Base-by-base conservation (phyloP, 2,888 invertebrate genomes). In the Bombylius discolor region DNA sequence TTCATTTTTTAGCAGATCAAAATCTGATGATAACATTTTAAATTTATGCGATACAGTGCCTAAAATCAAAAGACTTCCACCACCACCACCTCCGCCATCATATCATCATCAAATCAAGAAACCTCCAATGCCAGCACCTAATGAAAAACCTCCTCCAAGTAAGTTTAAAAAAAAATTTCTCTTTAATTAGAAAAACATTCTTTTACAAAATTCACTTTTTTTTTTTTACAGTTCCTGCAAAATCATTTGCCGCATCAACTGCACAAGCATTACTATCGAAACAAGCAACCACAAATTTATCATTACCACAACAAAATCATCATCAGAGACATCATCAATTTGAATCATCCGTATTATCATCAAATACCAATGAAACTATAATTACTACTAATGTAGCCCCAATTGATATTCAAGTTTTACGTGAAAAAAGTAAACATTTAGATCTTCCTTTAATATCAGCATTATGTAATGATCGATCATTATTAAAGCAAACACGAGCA, bases 391-490 rank as follows among this genome's bases (percentile, higher is more conserved):
- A 23, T 23, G 23, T 23, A 23, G 71, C 71, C 33, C 72, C 79
- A 62, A 71, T 86, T 60, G 92, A 92, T 73, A 89, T 92, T 66
- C 85, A 87, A 67, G 83, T 87, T 63, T 77, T 93, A 59, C 81
- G 91, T 57, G 91, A 91, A 74, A 89, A 91, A 76, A 91, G 90
- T 75, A 87, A 87, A 70, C 88, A 91, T 70, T 78, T 93, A 67
- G 92, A 93, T 75, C 78, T 95, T 72, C 95, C 95, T 31, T 78
- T 96, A 59, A 93, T 95, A 68, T 89, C 92, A 58, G 95, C 94
- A 13, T 79, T 95, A 64, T 95, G 93, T 77, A 95, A 94, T 71
- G 95, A 95, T 74, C 83, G 89, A 57, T 89, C 91, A 58, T 79
- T 95, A 66, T 77, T 91, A 58, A 90, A 89, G 74, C 91, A 91